A percentile compares a stretch with the other conserved stretches of the same genome.
Evolutionary conservation across 2,888 invertebrate species (phyloP).

Genomic region (Bombyx huttoni): DNA sequence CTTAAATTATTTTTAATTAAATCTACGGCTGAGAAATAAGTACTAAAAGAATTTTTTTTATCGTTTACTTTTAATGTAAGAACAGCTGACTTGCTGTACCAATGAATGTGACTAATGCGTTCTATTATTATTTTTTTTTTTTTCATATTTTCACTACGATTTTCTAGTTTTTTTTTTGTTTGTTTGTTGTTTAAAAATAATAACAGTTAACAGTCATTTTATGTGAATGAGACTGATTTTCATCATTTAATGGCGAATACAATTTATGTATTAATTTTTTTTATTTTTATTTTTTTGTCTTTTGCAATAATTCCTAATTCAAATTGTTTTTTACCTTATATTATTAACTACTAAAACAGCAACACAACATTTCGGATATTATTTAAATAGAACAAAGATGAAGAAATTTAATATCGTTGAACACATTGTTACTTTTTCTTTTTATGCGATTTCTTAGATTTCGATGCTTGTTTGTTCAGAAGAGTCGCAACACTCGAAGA

Average conservation of each 20-base stretch:
- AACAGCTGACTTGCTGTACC: no score
- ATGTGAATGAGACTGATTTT: not conserved
- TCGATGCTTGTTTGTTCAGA: constrained; percentile 51
- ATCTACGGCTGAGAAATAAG: constrained; percentile 27
- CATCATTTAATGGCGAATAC: not conserved
- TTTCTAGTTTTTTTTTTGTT: constrained; percentile 43
- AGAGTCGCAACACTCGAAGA: constrained; percentile 42
- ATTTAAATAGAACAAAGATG: constrained; percentile 19
- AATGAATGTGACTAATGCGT: no score
- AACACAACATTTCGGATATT: constrained; percentile 32
- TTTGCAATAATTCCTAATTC: constrained; percentile 40
- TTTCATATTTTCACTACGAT: constrained; percentile 51
- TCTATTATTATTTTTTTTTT: no score
- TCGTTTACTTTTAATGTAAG: no score
- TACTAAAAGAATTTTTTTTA: constrained; percentile 13
- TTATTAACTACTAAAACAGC: constrained; percentile 39
- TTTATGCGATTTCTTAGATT: constrained; percentile 72
- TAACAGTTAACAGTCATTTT: constrained; percentile 22
- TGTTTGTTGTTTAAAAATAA: constrained; percentile 35
- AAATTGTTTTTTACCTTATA: constrained; percentile 42
- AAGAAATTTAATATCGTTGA: constrained; percentile 26
- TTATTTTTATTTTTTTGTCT: constrained; percentile 39
- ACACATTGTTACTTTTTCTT: constrained; percentile 73
- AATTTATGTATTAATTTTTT: not conserved
- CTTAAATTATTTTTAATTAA: constrained; percentile 10